Percentiles rank a stretch among this genome's conserved stretches.
phyloP scores from a whole-genome alignment of 1,140 invertebrate species.

The Pseudomyrmex pallidus region DNA sequence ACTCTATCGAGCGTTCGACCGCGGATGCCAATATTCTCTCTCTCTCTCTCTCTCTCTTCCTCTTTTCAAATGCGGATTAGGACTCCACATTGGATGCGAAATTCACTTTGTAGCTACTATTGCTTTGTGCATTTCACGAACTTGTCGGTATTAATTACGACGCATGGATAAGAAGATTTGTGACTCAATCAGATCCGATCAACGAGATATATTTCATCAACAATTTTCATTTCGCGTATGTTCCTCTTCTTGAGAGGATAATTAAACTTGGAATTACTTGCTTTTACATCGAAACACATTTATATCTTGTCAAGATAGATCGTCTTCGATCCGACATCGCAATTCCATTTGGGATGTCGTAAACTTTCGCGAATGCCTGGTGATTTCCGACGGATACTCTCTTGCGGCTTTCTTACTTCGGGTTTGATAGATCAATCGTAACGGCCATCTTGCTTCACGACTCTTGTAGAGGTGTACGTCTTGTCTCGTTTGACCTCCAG shows the following conservation, averaged over 20 bases:
- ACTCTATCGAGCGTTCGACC: slow-evolving; percentile 19
- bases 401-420: slow-evolving; percentile 40
- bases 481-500: slow-evolving; percentile 63
- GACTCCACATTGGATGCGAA: slow-evolving; percentile 18
- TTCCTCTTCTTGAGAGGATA: not conserved
- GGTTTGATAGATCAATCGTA: slow-evolving; percentile 52
- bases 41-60: not conserved
- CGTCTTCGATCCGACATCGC: slow-evolving; percentile 4
- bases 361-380: slow-evolving; percentile 28
- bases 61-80: slow-evolving; percentile 40
- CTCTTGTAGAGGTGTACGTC: slow-evolving; percentile 20
- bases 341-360: slow-evolving; percentile 19
- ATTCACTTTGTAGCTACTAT: slow-evolving; percentile 24
- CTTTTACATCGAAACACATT: not conserved
- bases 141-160: slow-evolving; percentile 35
- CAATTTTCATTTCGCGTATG: not conserved
- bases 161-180: not conserved
- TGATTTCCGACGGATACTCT: not conserved
- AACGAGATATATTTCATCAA: not conserved
- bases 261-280: slow-evolving; percentile 2
- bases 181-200: not conserved
- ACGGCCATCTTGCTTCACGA: slow-evolving; percentile 40
- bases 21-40: slow-evolving; percentile 37
- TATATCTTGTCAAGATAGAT: slow-evolving; percentile 4
- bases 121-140: not conserved